phyloP scores from a whole-genome alignment of 2,113 vertebrate species.

The Seriola dumerili region DNA sequence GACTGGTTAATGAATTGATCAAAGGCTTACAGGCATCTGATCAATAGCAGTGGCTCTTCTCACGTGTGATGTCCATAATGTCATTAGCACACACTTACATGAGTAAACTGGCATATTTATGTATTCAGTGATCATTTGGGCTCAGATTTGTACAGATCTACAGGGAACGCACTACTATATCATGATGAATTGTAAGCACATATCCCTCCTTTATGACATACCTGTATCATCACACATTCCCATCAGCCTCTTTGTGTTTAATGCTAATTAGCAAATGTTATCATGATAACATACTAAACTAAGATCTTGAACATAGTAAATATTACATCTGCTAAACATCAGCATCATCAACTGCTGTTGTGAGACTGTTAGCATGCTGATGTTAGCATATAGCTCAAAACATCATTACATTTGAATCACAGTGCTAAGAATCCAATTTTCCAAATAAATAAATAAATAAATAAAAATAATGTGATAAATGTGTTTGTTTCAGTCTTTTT shows the following conservation, averaged over 20 bases:
- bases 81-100: slow-evolving; percentile 38
- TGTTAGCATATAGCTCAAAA: not conserved
- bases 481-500: slow-evolving; percentile 9
- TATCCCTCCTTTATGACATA: too few species aligned
- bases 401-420: not conserved
- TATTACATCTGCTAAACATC: not conserved
- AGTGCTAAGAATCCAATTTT: not conserved
- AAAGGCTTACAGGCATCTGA: slow-evolving; percentile 32
- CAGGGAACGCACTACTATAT: not conserved
- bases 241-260: too few species aligned
- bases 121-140: not conserved
- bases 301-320: too few species aligned
- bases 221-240: too few species aligned
- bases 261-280: not conserved
- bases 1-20: slow-evolving; percentile 69
- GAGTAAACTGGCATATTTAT: not conserved
- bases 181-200: too few species aligned
- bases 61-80: slow-evolving; percentile 34
- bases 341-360: not conserved
- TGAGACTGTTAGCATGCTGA: not conserved
- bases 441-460: too few species aligned
- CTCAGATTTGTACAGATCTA: not conserved
- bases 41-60: slow-evolving; percentile 54
- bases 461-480: not conserved
- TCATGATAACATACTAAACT: not conserved